These are phyloP conservation scores for Andrena fulva DNA, from an alignment of 2,888 invertebrate genomes.

Conservation along the genomic window DNA sequence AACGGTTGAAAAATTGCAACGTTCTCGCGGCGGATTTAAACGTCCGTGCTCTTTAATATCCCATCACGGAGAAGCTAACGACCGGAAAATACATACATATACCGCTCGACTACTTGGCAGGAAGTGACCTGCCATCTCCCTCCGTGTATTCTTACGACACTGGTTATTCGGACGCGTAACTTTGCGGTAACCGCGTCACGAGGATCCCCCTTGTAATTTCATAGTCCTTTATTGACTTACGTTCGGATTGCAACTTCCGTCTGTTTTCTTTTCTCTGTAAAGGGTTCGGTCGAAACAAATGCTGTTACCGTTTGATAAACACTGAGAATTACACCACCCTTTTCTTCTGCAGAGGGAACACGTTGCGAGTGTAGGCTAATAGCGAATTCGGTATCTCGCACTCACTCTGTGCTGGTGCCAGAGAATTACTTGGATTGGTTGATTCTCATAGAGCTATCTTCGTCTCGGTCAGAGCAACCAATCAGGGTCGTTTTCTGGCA, in stretches of 20 bases:
- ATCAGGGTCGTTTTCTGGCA: too few species aligned
- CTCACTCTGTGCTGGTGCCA: too few species aligned
- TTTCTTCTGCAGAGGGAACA: too few species aligned
- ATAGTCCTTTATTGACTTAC: neutral
- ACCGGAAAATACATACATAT: constrained; percentile 50
- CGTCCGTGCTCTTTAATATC: constrained; percentile 45
- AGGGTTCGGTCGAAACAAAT: neutral
- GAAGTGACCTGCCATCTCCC: constrained; percentile 36
- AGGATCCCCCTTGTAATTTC: neutral
- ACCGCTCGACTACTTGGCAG: constrained; percentile 28
- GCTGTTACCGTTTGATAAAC: too few species aligned
- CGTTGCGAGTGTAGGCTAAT: too few species aligned
- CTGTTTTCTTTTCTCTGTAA: neutral
- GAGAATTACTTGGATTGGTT: too few species aligned
- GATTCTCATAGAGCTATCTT: too few species aligned
- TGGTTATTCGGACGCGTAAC: constrained; percentile 21
- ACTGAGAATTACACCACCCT: too few species aligned
- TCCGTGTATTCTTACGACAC: constrained; percentile 6
- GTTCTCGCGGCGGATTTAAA: constrained; percentile 25
- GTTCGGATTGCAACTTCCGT: neutral
- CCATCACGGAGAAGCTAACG: constrained; percentile 47
- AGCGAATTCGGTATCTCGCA: too few species aligned
- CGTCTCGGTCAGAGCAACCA: too few species aligned
- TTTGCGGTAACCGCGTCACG: neutral
- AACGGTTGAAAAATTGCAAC: constrained; percentile 38